A percentile compares a stretch with the other conserved stretches of the same genome.
phyloP scores from a whole-genome alignment of 2,797 vertebrate genomes.

The Pseudochaenichthys georgianus region DNA sequence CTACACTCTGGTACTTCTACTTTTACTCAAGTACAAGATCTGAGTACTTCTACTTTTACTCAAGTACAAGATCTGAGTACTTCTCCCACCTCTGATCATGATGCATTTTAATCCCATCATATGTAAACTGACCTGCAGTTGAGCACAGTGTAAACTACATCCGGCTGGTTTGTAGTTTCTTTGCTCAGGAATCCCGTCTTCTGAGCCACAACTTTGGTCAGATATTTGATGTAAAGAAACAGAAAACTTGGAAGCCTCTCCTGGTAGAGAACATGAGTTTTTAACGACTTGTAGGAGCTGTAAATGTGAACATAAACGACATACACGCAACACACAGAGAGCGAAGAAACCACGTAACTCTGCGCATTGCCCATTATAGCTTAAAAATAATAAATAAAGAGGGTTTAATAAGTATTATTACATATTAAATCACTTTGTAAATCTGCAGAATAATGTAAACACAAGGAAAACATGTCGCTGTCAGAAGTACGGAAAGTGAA shows the following conservation, averaged over 20 bases:
- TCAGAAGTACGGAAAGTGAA: conserved; percentile 6
- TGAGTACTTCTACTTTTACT: too few species aligned
- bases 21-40: too few species aligned
- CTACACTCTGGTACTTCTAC: too few species aligned
- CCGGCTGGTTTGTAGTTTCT: fast-evolving
- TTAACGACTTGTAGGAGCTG: conserved; percentile 53
- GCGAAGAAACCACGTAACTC: conserved; percentile 2
- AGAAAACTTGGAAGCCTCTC: conserved; percentile 56
- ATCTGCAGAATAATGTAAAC: not conserved
- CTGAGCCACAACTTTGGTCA: conserved; percentile 39
- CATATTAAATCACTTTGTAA: not conserved
- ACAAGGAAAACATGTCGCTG: not conserved
- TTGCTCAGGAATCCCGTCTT: conserved; percentile 45
- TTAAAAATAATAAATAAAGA: fast-evolving
- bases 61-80: too few species aligned
- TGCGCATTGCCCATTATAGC: conserved; percentile 45
- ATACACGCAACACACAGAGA: conserved; percentile 42
- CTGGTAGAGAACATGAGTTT: conserved; percentile 36
- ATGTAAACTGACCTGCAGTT: conserved; percentile 67
- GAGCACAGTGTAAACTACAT: conserved; percentile 54
- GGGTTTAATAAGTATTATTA: not conserved
- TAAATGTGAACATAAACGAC: conserved; percentile 66
- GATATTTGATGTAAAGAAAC: conserved; percentile 66
- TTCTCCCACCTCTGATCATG: too few species aligned
- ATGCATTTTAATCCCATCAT: too few species aligned